Evolutionary conservation across 2,797 vertebrate genomes (phyloP).

Genomic region (Liasis olivaceus): DNA sequence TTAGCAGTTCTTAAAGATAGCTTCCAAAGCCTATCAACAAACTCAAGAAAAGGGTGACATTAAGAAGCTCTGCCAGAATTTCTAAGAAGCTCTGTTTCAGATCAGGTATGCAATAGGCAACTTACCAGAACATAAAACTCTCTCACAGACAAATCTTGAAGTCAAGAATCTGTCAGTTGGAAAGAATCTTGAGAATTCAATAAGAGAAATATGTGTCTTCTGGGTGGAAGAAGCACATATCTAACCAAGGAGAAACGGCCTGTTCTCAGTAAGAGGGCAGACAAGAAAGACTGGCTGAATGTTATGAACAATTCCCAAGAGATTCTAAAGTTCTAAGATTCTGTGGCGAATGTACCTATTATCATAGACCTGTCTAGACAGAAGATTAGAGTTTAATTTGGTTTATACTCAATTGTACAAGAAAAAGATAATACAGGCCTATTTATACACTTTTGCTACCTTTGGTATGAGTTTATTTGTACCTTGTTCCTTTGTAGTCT

Average conservation of each 20-base stretch:
- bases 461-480: neutral
- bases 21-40: neutral
- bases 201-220: neutral
- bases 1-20: neutral
- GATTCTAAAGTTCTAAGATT: neutral
- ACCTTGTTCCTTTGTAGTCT: neutral
- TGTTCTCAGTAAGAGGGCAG: neutral
- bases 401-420: neutral
- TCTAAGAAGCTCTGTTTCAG: neutral
- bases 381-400: conserved; percentile 15
- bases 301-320: neutral
- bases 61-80: neutral
- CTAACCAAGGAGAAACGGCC: neutral
- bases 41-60: neutral
- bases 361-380: conserved; percentile 11
- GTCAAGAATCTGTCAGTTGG: neutral
- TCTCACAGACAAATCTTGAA: neutral
- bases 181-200: neutral
- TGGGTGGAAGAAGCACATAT: neutral
- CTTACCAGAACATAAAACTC: neutral
- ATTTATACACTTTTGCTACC: conserved; percentile 15
- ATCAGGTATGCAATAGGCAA: neutral
- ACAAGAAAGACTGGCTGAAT: neutral
- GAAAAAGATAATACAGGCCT: neutral
- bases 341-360: neutral